Evolutionary conservation across 1,140 invertebrate genomes (phyloP), one percentile per base, ranked within the genome.

Genomic region (Brachionus manjavacas): DNA sequence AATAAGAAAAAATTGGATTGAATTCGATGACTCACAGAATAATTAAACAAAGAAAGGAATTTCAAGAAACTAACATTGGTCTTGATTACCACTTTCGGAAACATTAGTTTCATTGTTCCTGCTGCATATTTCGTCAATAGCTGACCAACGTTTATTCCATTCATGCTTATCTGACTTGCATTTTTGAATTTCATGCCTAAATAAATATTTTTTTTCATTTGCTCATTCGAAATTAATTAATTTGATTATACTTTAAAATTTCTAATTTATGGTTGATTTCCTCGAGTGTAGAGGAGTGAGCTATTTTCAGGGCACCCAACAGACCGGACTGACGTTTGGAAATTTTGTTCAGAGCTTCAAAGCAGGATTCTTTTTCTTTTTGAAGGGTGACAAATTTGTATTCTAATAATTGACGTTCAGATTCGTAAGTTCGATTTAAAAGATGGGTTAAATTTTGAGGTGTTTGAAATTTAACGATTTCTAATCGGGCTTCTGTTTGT

Each of bases 301-400:
- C 64, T 39, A 81, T 81, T 81, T 81, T 81, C 1, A 81, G 28
- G n/a, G 79, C 79, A 20, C 79, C 79, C 4, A 81, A 64, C 8
- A 81, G 12, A 6, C 79, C 79, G 4, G 79, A 81, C 16, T 81
- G 52, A 12, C 64, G 52, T 35, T 81, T 81, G 9, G 79, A 81
- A 66, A 81, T 81, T 25, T 81, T 68, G 43, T 81, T 81, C n/a
- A 81, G n/a, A 12, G 52, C 20, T 43, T 81, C 79, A 35, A 64
- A 81, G 31, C 79, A 81, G 11, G 79, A 9, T 41, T 68, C 64
- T 81, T 68, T 81, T 81, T 81, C 79, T 43, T 81, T 81, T 46
- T 81, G 23, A 14, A 81, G 55, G 3, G 16, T 64, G 2, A 12
- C 16, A 46, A 64, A 81, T 64, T 81, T 81, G 41, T 81, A 81